A percentile compares a stretch with the other conserved stretches of the same genome.
Conservation (phyloP, 35 echinoderm and acorn worm species). For the Patiria miniata region DNA sequence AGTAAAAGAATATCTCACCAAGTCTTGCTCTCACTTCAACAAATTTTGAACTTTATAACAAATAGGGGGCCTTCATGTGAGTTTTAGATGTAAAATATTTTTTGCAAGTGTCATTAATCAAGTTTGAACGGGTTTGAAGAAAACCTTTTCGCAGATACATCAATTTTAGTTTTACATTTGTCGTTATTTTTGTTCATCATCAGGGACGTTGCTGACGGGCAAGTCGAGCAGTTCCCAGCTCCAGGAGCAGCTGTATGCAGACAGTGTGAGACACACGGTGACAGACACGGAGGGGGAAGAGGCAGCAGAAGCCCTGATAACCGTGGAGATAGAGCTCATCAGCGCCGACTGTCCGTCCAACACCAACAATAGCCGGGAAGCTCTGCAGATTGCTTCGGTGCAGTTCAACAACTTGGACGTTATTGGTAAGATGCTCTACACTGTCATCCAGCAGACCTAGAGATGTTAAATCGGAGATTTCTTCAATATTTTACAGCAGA, state of each 20-base stretch:
- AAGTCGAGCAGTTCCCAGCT: background rate
- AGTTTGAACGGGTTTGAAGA: too few relatives aligned
- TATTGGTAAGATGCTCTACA: constrained; percentile 47
- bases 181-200: too few relatives aligned
- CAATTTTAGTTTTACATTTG: background rate
- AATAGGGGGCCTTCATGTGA: too few relatives aligned
- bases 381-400: constrained; percentile 60
- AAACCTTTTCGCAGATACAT: too few relatives aligned
- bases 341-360: constrained; percentile 62
- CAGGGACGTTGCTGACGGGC: background rate
- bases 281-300: constrained; percentile 10
- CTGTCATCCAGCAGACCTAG: constrained; percentile 5
- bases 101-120: too few relatives aligned
- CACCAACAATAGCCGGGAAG: constrained; percentile 3
- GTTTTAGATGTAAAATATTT: too few relatives aligned
- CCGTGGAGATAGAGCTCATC: constrained; percentile 59
- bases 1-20: too few relatives aligned
- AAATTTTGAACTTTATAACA: too few relatives aligned
- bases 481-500: background rate
- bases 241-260: constrained; percentile 6
- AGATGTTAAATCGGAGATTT: background rate
- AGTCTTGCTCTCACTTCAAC: too few relatives aligned
- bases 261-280: background rate
- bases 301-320: constrained; percentile 78
- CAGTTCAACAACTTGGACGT: constrained; percentile 93